Percentiles rank a stretch among this genome's conserved stretches.
Conservation (phyloP, 1,140 invertebrate genomes). For the Euura lappo region DNA sequence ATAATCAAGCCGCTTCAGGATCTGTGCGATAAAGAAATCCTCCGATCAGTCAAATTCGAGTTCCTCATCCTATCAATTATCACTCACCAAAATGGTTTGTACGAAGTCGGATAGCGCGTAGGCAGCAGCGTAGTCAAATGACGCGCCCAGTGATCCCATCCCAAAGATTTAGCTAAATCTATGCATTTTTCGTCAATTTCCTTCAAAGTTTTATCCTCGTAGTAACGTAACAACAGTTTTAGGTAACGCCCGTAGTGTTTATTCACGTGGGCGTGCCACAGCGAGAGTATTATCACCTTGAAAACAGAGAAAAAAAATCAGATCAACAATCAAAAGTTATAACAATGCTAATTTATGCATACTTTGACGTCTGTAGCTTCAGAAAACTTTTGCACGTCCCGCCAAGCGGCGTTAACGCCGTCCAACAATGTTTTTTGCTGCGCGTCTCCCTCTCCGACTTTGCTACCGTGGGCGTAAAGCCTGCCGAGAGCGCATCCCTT, state of each 20-base stretch:
- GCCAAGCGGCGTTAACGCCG: slow-evolving; percentile 69
- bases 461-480: slow-evolving; percentile 60
- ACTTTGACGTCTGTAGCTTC: slow-evolving; percentile 83
- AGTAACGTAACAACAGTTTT: slow-evolving; percentile 76
- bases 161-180: slow-evolving; percentile 69
- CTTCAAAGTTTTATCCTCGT: slow-evolving; percentile 78
- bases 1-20: background rate
- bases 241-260: slow-evolving; percentile 81
- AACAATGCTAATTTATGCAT: slow-evolving; percentile 29
- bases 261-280: slow-evolving; percentile 81
- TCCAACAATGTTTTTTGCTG: slow-evolving; percentile 57
- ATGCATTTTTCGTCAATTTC: slow-evolving; percentile 78
- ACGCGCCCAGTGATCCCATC: slow-evolving; percentile 73
- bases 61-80: background rate
- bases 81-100: slow-evolving; percentile 66
- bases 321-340: slow-evolving; percentile 20
- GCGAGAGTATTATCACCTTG: slow-evolving; percentile 74
- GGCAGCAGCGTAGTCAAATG: slow-evolving; percentile 64
- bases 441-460: slow-evolving; percentile 40
- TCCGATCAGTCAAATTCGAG: background rate
- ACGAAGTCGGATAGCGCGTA: slow-evolving; percentile 70
- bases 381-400: slow-evolving; percentile 77
- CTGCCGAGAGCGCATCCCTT: slow-evolving; percentile 78
- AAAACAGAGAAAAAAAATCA: slow-evolving; percentile 25
- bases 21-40: background rate